Conservation (phyloP, 2,113 vertebrate species). For the Toxotes chatareus region DNA sequence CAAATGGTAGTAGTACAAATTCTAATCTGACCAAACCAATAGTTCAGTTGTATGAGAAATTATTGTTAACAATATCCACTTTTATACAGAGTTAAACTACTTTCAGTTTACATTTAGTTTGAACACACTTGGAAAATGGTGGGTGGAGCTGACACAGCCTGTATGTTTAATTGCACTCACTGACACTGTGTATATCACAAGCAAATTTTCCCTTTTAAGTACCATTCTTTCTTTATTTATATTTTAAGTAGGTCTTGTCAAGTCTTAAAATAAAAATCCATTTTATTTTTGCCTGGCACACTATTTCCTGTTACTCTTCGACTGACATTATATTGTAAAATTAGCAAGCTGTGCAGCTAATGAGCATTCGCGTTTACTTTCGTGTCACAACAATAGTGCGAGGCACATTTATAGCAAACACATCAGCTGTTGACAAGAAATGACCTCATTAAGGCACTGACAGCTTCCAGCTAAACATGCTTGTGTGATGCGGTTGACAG, state of each 20-base stretch:
- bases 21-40: not conserved
- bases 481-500: not conserved
- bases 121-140: not conserved
- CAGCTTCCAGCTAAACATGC: not conserved
- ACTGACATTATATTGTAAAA: too few relatives aligned
- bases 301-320: not conserved
- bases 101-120: not conserved
- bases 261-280: too few relatives aligned
- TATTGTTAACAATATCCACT: not conserved
- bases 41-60: not conserved
- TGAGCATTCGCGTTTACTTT: not conserved
- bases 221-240: too few relatives aligned
- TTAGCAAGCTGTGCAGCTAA: too few relatives aligned
- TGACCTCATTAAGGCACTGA: not conserved
- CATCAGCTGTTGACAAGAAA: constrained; percentile 35
- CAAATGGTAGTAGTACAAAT: not conserved
- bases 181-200: too few relatives aligned
- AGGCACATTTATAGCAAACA: not conserved
- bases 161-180: not conserved
- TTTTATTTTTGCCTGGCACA: not conserved
- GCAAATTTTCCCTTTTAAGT: too few relatives aligned
- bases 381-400: not conserved
- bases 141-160: not conserved
- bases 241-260: too few relatives aligned
- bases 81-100: not conserved